phyloP scores from a whole-genome alignment of 2,113 vertebrate genomes.

The Prionailurus bengalensis region DNA sequence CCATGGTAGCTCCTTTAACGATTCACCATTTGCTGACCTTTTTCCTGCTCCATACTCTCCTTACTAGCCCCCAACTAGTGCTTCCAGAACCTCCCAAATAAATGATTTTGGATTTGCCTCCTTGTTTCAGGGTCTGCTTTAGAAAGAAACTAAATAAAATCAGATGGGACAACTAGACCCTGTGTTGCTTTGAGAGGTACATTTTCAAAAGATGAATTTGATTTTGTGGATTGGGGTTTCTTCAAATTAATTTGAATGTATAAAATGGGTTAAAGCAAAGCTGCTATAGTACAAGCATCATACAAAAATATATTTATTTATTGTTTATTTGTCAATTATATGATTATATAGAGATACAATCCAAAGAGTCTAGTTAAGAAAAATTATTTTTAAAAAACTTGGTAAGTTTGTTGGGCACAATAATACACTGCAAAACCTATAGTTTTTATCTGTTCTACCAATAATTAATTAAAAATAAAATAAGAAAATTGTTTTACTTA shows the following conservation, averaged over 20 bases:
- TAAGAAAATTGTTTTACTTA: background rate
- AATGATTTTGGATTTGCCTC: background rate
- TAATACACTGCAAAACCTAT: background rate
- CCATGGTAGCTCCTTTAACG: background rate
- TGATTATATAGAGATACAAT: background rate
- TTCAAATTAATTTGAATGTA: background rate
- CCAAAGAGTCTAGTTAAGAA: background rate
- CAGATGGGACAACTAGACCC: background rate
- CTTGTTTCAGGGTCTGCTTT: background rate
- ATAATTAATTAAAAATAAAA: slow-evolving; percentile 25
- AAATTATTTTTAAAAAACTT: background rate
- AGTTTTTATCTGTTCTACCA: background rate
- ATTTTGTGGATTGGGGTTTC: background rate
- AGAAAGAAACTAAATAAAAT: background rate
- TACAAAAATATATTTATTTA: background rate
- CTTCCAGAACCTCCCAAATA: background rate
- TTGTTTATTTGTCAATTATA: background rate
- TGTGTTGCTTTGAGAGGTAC: background rate
- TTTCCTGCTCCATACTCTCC: background rate
- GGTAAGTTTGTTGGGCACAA: background rate
- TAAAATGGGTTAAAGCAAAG: background rate
- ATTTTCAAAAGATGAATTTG: background rate
- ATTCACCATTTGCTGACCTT: no score
- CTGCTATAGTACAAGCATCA: background rate
- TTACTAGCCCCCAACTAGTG: background rate